Percentiles rank a stretch among this genome's conserved stretches.
Conservation (phyloP, 2,113 vertebrate genomes). For the Pseudopodoces humilis region DNA sequence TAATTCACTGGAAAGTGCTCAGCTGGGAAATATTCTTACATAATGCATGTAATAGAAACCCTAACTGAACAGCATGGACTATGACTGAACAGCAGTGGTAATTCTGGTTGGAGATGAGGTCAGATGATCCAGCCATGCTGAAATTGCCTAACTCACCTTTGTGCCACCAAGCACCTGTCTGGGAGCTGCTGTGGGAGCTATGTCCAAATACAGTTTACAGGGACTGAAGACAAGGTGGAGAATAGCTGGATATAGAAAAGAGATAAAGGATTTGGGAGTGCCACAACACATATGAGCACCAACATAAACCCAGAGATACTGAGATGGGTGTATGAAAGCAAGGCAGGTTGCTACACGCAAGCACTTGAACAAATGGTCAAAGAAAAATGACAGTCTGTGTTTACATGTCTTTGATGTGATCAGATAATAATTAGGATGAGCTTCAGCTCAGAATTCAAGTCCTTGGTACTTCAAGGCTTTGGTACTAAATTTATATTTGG, state of each 20-base stretch:
- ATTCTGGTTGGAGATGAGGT: background rate
- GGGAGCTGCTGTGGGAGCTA: background rate
- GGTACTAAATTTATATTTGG: background rate
- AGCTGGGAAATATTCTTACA: background rate
- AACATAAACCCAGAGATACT: background rate
- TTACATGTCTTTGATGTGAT: background rate
- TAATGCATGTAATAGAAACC: background rate
- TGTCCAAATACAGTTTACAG: background rate
- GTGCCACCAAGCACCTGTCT: too few relatives aligned
- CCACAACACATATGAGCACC: rapidly evolving
- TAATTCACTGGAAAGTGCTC: background rate
- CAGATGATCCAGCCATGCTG: background rate
- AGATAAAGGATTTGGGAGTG: background rate
- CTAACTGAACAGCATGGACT: background rate
- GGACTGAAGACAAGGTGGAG: background rate
- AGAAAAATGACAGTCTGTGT: background rate
- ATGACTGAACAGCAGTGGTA: background rate
- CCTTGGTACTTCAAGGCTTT: background rate
- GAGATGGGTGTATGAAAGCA: background rate
- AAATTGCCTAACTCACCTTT: background rate
- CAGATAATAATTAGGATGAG: background rate
- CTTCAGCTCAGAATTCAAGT: background rate
- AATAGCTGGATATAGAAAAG: background rate
- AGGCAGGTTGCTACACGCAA: too few relatives aligned
- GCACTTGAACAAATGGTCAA: rapidly evolving